Conservation (phyloP, 2,797 vertebrate species). For the Graptemys geographica region DNA sequence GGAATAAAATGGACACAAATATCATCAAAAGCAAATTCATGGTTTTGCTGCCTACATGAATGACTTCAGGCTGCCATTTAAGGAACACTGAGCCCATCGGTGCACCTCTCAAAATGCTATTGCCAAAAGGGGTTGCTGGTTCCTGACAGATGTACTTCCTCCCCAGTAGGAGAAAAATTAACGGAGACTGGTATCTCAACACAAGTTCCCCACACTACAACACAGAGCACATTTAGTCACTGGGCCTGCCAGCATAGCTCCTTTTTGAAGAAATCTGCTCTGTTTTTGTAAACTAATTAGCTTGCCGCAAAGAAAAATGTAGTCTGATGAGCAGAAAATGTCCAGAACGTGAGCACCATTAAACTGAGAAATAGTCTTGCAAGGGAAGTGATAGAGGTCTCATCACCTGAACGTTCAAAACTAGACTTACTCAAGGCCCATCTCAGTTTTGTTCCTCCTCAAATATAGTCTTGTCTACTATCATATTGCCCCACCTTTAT, state of each 20-base stretch:
- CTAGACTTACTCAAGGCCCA: background rate
- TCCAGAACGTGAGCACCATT: background rate
- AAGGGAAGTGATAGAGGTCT: background rate
- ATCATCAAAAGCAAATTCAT: slow-evolving; percentile 73
- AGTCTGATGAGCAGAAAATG: slow-evolving; percentile 23
- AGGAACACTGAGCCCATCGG: slow-evolving; percentile 68
- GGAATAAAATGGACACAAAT: slow-evolving; percentile 73
- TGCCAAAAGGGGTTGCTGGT: slow-evolving; percentile 72
- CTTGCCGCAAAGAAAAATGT: background rate
- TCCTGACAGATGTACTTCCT: slow-evolving; percentile 75
- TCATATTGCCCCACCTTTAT: background rate
- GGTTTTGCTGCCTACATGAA: slow-evolving; percentile 71
- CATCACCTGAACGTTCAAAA: slow-evolving; percentile 63
- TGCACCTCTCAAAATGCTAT: slow-evolving; percentile 75
- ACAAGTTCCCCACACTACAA: slow-evolving; percentile 5
- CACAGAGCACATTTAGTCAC: background rate
- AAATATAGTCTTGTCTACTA: rapidly evolving
- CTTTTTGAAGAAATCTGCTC: slow-evolving; percentile 40
- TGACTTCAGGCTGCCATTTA: slow-evolving; percentile 75
- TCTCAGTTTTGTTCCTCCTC: background rate
- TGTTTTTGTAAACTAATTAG: slow-evolving; percentile 48
- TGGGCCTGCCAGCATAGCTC: slow-evolving; percentile 38
- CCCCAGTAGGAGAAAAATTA: slow-evolving; percentile 57
- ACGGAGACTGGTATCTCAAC: slow-evolving; percentile 38
- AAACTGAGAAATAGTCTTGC: slow-evolving; percentile 10